Evolutionary conservation across 2,113 vertebrate genomes (phyloP), one percentile per base, ranked within the genome.

Genomic region (Budorcas taxicolor): DNA sequence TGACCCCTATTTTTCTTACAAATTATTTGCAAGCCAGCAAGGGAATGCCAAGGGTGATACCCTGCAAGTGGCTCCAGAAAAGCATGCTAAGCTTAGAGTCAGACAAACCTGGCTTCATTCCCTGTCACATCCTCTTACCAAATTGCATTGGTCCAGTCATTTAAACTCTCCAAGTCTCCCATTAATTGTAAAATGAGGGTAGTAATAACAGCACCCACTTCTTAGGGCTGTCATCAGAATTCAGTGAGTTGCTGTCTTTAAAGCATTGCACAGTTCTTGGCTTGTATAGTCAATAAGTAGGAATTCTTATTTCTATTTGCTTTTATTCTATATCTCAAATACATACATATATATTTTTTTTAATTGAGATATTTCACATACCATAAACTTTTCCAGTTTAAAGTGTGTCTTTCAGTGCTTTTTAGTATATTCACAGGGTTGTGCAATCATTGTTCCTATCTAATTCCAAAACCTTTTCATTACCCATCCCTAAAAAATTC

Each of bases 1-100:
- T 94, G 90, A 98, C 95, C 96, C 98, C 98, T 98, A 86, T 90
- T 98, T 98, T 95, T 97, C 97, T 97, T 96, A 53, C 80, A 95
- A 85, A 86, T 92, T 1, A 6, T 94, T 96, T 97, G 81, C 93
- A 90, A 5, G 5, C 50, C 84, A 82, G 27, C 19, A 19, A 43
- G 88, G 85, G 90, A 60, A 60, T 81, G 50, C 5, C n/a, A 43
- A 86, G 43, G 78, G 1, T 53, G 40, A 43, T 33, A 40, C n/a
- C 82, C 33, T 0, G 1, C 31, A 27, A 74, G 29, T 82, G 87
- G 83, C 64, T 92, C 23, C 5, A 76, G 60, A 47, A 9, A 3
- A 25, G 43, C 3, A 0, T 15, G 13, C n/a, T 84, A n/a, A 13
- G 55, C 36, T 52, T 64, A 31, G 23, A 84, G 2, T 71, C 90